Evolutionary conservation across 2,888 invertebrate species (phyloP), one percentile per base, ranked within the genome.

Genomic region (Dermolepida albohirtum): DNA sequence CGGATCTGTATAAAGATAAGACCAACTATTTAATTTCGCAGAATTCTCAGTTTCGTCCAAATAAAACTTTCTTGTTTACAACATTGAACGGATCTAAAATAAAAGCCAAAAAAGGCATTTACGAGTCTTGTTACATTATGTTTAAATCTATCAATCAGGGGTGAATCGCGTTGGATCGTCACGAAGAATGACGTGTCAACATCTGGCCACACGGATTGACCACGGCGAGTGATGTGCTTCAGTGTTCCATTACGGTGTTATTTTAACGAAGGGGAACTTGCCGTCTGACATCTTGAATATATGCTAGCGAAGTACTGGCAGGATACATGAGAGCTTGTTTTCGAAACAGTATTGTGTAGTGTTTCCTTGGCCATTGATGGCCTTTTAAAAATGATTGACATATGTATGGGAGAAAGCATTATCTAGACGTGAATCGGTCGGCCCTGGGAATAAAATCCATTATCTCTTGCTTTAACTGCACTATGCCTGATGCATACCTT

Each of bases 71-170:
- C 4, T 1, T 34, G 5, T 10, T 34, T 10, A 34, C 44, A 44
- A 44, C 10, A 44, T 14, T 29, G 27, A 44, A 10, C 59, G 27
- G 44, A 40, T 55, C 10, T 16, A 10, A 55, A 22, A 44, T 44
- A 59, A 29, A 44, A 47, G 27, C 44, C 29, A 14, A 29, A 59
- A 29, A 59, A 10, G 14, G 29, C 27, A 59, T 29, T 34, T 14
- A 22, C 59, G 14, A 34, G 59, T 44, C 59, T 44, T 44, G 59
- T 44, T 59, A 47, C 59, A 59, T 59, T 59, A 44, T 12, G 44
- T 59, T 59, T 44, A 59, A 59, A 59, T 59, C 59, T 59, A 59
- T 59, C 59, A 59, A 59, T 59, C 59, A 59, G 44, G 41, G 55
- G 47, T 16, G 41, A 41, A 41, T 59, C 44, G 44, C 29, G 27